phyloP scores from a whole-genome alignment of 2,113 vertebrate genomes.

The Acanthochromis polyacanthus region DNA sequence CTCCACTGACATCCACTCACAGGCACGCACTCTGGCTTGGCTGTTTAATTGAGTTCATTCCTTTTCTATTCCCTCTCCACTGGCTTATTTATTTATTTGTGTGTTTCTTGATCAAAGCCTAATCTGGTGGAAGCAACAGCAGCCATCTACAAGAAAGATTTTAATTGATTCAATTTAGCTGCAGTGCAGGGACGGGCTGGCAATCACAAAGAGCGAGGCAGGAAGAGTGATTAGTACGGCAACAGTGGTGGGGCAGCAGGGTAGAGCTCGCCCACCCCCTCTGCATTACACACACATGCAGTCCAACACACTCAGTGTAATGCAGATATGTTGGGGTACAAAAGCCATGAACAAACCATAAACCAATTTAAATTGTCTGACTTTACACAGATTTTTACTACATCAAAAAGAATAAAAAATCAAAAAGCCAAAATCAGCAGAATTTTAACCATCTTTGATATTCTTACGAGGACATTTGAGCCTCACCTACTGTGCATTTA shows the following conservation, averaged over 20 bases:
- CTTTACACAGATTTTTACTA: too few species aligned
- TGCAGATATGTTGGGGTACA: neutral
- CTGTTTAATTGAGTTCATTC: conserved; percentile 76
- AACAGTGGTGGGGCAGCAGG: conserved; percentile 48
- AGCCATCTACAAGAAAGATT: conserved; percentile 71
- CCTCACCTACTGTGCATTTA: too few species aligned
- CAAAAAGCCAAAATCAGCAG: too few species aligned
- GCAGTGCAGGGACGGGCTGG: conserved; percentile 68
- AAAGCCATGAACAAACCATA: too few species aligned
- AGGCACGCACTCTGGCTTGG: conserved; percentile 1
- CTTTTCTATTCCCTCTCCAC: conserved; percentile 56
- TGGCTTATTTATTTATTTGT: conserved; percentile 67
- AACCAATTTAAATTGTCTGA: too few species aligned
- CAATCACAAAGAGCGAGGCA: conserved; percentile 72
- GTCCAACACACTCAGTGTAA: neutral
- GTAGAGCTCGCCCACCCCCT: conserved; percentile 9
- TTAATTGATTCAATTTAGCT: conserved; percentile 84
- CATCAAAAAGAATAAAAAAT: too few species aligned
- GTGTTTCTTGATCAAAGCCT: conserved; percentile 76
- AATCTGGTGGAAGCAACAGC: conserved; percentile 74
- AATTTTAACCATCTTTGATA: too few species aligned
- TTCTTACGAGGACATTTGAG: neutral
- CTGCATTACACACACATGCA: neutral
- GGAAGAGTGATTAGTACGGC: conserved; percentile 74
- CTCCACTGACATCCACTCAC: neutral